Percentiles rank a stretch among this genome's conserved stretches.
Evolutionary conservation across 1,140 invertebrate species (phyloP).

Genomic region (Sminthurinus signatus): DNA sequence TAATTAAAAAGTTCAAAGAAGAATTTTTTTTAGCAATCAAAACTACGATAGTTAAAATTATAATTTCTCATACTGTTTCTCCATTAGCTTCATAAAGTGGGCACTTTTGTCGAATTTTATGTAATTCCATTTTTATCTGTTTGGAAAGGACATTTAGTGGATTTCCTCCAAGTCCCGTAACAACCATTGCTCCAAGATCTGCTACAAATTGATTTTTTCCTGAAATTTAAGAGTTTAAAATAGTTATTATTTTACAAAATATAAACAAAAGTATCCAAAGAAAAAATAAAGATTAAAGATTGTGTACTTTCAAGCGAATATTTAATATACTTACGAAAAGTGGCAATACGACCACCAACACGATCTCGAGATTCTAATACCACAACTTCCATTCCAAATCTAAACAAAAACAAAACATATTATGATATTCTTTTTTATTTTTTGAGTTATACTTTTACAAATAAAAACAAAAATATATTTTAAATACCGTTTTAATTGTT

Average conservation of each 20-base stretch:
- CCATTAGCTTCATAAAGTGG: conserved; percentile 93
- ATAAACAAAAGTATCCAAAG: too few species aligned
- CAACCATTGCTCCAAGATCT: conserved; percentile 86
- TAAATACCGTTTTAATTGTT: conserved; percentile 86
- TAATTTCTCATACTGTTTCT: conserved; percentile 59
- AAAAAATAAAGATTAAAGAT: too few species aligned
- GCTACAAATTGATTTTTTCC: conserved; percentile 90
- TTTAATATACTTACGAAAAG: too few species aligned
- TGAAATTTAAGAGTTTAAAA: too few species aligned
- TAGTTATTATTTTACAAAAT: too few species aligned
- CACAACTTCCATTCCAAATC: conserved; percentile 93
- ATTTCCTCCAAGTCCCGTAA: conserved; percentile 87
- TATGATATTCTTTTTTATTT: too few species aligned
- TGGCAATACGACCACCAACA: conserved; percentile 92
- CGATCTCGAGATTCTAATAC: conserved; percentile 92
- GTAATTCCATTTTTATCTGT: conserved; percentile 94
- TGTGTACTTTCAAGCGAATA: too few species aligned
- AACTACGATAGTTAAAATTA: conserved; percentile 2
- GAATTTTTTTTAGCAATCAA: too few species aligned
- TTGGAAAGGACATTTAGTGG: conserved; percentile 91
- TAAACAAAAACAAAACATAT: too few species aligned
- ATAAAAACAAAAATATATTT: too few species aligned
- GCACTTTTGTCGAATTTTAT: conserved; percentile 94
- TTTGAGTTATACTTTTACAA: too few species aligned
- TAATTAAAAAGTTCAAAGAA: too few species aligned